These are phyloP conservation scores for Tetranychus piercei DNA, from an alignment of 2,888 invertebrate genomes.

Conservation along the genomic window DNA sequence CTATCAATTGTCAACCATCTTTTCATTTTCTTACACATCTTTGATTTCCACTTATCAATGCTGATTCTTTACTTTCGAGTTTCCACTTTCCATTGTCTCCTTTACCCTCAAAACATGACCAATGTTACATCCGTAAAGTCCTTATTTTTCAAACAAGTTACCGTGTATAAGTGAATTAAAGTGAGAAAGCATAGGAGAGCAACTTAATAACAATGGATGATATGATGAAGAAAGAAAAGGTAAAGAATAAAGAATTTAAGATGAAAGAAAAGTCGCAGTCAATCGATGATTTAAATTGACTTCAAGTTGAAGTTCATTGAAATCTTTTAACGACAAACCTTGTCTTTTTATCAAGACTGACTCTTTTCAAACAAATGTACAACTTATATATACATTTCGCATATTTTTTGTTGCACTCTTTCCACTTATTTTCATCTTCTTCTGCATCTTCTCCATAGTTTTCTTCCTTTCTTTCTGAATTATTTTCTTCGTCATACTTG, in stretches of 20 bases:
- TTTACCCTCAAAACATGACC: background rate
- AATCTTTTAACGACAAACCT: background rate
- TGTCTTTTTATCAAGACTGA: background rate
- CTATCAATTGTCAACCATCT: no score
- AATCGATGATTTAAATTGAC: background rate
- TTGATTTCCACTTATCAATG: no score
- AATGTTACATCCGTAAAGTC: background rate
- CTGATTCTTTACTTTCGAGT: no score
- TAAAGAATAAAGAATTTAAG: background rate
- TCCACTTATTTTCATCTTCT: background rate
- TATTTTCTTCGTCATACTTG: background rate
- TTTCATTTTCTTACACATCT: no score
- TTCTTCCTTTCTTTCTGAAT: background rate
- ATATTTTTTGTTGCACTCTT: background rate
- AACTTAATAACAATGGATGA: no score
- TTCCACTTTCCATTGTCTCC: no score
- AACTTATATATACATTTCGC: no score
- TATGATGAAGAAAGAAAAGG: background rate
- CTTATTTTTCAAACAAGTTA: no score
- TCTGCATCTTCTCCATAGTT: background rate
- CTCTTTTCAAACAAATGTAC: background rate
- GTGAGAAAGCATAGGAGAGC: no score
- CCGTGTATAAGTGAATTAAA: no score
- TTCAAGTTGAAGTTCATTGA: background rate
- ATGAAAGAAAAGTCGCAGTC: background rate